These are phyloP conservation scores for Nezara viridula DNA, from an alignment of 2,888 invertebrate genomes.

Conservation along the genomic window DNA sequence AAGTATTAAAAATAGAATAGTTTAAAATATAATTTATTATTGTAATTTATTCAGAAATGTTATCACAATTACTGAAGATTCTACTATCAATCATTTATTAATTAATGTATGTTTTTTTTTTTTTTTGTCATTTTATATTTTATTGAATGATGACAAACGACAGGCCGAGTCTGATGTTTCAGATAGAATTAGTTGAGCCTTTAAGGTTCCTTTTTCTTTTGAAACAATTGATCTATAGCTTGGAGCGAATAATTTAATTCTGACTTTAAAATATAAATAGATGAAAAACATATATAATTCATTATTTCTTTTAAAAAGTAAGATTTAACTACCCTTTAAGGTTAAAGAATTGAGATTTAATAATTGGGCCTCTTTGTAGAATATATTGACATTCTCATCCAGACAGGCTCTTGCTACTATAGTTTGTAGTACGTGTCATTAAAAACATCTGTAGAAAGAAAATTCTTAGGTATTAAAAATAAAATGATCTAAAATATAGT, in stretches of 20 bases:
- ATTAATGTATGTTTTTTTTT: neutral
- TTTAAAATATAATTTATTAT: neutral
- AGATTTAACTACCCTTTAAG: no score
- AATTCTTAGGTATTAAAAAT: no score
- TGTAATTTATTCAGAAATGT: neutral
- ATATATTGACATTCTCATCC: no score
- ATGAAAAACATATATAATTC: neutral
- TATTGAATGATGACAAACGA: constrained; percentile 37
- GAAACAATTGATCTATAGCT: neutral
- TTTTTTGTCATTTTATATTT: constrained; percentile 33
- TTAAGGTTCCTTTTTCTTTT: constrained; percentile 39
- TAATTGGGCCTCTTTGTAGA: no score
- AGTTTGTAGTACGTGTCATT: no score
- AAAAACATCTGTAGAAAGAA: no score
- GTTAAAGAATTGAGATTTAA: no score
- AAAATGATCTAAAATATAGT: neutral
- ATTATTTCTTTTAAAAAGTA: no score
- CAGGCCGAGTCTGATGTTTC: constrained; percentile 44
- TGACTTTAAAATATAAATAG: neutral
- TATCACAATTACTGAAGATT: neutral
- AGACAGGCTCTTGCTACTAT: no score
- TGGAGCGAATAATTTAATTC: constrained; percentile 23
- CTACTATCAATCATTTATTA: neutral
- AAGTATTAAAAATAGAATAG: neutral
- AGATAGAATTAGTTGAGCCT: neutral